Base-by-base conservation (phyloP, 1,140 invertebrate genomes). In the Charaxes varanes region DNA sequence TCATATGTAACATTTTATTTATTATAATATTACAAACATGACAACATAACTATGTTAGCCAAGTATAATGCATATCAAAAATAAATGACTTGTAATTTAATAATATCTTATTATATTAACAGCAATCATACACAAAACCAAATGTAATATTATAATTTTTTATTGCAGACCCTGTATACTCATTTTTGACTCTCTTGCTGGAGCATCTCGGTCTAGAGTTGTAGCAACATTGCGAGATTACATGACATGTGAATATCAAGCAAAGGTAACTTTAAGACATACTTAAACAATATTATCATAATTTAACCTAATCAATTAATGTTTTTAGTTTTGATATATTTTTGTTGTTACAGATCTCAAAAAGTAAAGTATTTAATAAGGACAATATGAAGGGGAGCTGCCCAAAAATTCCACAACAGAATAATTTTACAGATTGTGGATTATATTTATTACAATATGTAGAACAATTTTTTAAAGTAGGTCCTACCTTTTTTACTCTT, bases 381-480 rank as follows among this genome's bases (percentile, higher is more conserved):
- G 88, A 92, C 62, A 91, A 90, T 11, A 93, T 96, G 35, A 93
- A 92, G 65, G 95, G 95, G 2, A 88, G 90, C 31, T 90, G 88
- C 60, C 93, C 94, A 0, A 94, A 94, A 86, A 94, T 97, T 41
- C 97, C 97, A 10, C 96, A 98, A 68, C 98, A 99, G 86, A 95
- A 91, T 43, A 99, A 99, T 86, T 97, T 92, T 70, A 95, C 93
- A 21, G 98, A 99, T 81, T 99, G 98, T 86, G 98, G 98, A 2
- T 85, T 99, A 3, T 99, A 95, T 84, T 85, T 99, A 22, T 86
- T 99, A 17, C 95, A 99, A 76, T 99, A 97, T 88, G 95, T 96
- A 2, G 96, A 99, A 85, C 91, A 91, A 38, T 99, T 99, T 86
- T 97, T 99, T 69, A 88, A 89, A 82, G 91, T 91, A 79, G 78